Evolutionary conservation across 2,113 vertebrate species (phyloP), one percentile per base, ranked within the genome.

Genomic region (Zosterops pallidus): DNA sequence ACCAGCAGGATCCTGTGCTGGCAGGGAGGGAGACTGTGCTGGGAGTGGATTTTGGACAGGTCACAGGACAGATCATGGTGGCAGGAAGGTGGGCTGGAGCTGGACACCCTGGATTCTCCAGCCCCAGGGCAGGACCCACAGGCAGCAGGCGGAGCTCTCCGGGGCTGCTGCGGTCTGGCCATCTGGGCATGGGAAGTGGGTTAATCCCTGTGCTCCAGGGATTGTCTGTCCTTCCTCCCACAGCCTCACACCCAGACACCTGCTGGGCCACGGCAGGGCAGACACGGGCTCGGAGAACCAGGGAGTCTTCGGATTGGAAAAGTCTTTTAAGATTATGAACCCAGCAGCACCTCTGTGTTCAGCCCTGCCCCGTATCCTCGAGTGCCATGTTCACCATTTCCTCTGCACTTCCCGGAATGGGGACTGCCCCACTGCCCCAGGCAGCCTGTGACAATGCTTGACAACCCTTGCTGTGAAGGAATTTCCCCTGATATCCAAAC

Each of bases 111-210:
- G 75, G 60, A 9, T 26, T 33, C 9, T 46, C 64, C 2, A 21
- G 5, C 11, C 44, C 60, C 83, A 14, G 28, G 62, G 90, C 41
- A 11, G 63, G 47, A 65, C 50, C 18, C 3, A 11, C 19, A 0
- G 14, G 14, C 19, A 0, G 16, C 41, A 21, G 23, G 57, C 9
- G 22, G 57, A 37, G 57, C 57, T 4, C 56, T 14, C 33, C 8
- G n/a, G 22, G 31, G 29, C 60, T 49, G 41, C 87, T 5, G 57
- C 13, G 20, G 8, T n/a, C 55, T 29, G 86, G 68, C 92, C 83
- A 35, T 72, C 56, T 46, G 74, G 71, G 86, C 86, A 50, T 0
- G 9, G 91, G 91, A 95, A 94, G 23, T 87, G 93, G 94, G 94
- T 88, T 93, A 88, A 95, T 96, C 87, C 93, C 74, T 3, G 37